These are phyloP conservation scores for Muntiacus reevesi DNA, from an alignment of 2,113 vertebrate species.

Conservation along the genomic window DNA sequence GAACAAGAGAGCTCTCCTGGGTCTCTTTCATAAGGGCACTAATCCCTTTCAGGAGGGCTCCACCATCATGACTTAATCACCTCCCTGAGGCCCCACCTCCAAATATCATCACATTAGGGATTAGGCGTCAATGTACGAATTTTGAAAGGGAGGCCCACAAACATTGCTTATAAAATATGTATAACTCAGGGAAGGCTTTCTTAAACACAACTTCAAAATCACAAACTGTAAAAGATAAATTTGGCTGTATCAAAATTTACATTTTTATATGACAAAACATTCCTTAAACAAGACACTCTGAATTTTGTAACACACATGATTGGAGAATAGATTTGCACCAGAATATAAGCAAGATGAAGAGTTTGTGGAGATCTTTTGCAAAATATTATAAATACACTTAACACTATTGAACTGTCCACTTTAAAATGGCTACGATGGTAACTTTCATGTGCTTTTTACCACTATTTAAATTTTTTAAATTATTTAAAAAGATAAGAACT, in stretches of 20 bases:
- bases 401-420: background rate
- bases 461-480: background rate
- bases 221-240: background rate
- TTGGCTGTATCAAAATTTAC: background rate
- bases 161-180: background rate
- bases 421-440: background rate
- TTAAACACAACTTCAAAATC: background rate
- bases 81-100: background rate
- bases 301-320: background rate
- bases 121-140: background rate
- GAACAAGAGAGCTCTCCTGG: background rate
- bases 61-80: background rate
- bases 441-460: background rate
- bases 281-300: background rate
- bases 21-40: background rate
- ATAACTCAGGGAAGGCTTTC: background rate
- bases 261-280: background rate
- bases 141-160: background rate
- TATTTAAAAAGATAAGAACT: background rate
- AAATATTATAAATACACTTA: no score
- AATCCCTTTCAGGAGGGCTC: background rate
- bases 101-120: background rate
- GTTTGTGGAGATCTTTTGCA: background rate
- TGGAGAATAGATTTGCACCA: background rate
- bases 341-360: background rate